These are phyloP conservation scores for Drosophila punjabiensis DNA, from an alignment of 1,140 invertebrate species.

Conservation along the genomic window DNA sequence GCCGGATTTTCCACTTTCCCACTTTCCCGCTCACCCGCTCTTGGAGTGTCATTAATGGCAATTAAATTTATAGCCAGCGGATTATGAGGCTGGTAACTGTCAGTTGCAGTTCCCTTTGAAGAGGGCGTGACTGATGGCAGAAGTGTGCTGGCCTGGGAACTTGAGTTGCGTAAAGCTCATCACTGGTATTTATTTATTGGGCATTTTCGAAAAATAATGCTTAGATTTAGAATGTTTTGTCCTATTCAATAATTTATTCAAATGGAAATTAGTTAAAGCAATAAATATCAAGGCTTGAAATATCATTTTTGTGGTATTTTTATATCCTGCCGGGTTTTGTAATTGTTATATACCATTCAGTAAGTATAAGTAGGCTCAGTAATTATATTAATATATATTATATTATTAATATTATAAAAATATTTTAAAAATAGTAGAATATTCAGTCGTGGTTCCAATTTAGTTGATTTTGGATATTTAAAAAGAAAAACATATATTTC, in stretches of 20 bases:
- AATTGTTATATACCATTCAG: too few relatives aligned
- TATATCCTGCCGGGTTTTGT: too few relatives aligned
- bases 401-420: too few relatives aligned
- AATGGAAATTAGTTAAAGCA: background rate
- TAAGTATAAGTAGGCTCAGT: too few relatives aligned
- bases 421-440: too few relatives aligned
- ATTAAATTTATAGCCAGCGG: constrained; percentile 77
- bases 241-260: background rate
- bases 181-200: constrained; percentile 6
- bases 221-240: background rate
- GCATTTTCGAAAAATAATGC: background rate
- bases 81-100: constrained; percentile 81
- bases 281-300: background rate
- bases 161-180: background rate
- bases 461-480: too few relatives aligned
- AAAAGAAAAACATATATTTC: too few relatives aligned
- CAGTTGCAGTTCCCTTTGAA: constrained; percentile 47
- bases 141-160: constrained; percentile 8
- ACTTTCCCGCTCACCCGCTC: constrained; percentile 31
- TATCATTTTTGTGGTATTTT: background rate
- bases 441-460: too few relatives aligned
- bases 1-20: constrained; percentile 2
- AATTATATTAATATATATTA: too few relatives aligned
- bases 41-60: constrained; percentile 78
- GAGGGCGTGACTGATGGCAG: constrained; percentile 38